Evolutionary conservation across 2,113 vertebrate genomes (phyloP).

Genomic region (Nannobrachium achirus): DNA sequence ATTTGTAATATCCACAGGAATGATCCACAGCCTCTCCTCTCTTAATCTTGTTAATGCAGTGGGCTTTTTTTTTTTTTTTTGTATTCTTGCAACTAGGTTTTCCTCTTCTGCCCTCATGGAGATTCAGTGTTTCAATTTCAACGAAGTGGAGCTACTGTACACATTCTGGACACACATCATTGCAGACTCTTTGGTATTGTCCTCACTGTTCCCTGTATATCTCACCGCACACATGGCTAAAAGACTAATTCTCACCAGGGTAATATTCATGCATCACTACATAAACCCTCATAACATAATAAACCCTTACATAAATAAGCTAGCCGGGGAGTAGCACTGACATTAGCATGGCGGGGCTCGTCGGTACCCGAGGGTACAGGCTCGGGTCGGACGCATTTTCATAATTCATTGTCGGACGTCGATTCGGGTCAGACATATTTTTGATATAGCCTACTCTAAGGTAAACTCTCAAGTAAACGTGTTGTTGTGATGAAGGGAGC

Average conservation of each 20-base stretch:
- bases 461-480: no score
- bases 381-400: no score
- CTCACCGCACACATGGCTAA: neutral
- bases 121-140: conserved; percentile 24
- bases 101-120: neutral
- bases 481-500: no score
- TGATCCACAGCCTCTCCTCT: conserved; percentile 19
- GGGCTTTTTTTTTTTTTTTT: neutral
- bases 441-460: no score
- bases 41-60: conserved; percentile 20
- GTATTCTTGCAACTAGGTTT: neutral
- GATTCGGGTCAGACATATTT: no score
- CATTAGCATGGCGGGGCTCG: no score
- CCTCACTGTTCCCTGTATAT: conserved; percentile 11
- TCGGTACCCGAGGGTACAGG: no score
- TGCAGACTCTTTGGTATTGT: neutral
- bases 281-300: conserved; percentile 40
- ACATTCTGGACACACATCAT: conserved; percentile 3
- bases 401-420: no score
- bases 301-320: conserved; percentile 55
- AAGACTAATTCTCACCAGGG: conserved; percentile 12
- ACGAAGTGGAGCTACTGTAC: no score
- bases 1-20: conserved; percentile 23
- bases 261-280: conserved; percentile 33
- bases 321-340: conserved; percentile 13